Evolutionary conservation across 2,888 invertebrate genomes (phyloP).

Genomic region (Harmothoe impar): DNA sequence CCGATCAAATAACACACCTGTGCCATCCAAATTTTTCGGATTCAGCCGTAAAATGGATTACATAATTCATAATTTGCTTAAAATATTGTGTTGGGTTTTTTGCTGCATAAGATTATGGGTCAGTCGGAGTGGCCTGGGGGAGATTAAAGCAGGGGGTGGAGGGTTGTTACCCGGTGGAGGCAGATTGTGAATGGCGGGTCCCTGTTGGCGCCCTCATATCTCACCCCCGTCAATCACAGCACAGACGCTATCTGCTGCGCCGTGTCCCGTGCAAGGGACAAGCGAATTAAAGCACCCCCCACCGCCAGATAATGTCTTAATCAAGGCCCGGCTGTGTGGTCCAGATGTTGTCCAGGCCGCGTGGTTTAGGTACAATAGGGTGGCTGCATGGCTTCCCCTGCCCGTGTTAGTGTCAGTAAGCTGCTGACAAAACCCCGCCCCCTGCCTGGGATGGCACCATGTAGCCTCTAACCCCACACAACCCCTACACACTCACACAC

Average conservation of each 20-base stretch:
- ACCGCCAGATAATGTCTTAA: conserved; percentile 55
- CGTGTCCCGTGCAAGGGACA: conserved; percentile 33
- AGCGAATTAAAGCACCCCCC: conserved; percentile 48
- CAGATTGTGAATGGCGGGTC: background rate
- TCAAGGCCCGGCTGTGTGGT: conserved; percentile 44
- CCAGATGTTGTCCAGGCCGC: conserved; percentile 44
- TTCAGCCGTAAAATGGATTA: no score
- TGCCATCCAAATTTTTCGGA: no score
- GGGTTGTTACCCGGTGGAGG: background rate
- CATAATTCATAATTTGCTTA: no score
- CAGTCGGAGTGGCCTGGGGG: background rate
- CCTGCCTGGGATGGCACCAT: background rate
- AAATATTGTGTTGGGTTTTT: no score
- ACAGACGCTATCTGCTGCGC: conserved; percentile 8
- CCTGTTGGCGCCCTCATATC: background rate
- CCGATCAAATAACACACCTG: no score
- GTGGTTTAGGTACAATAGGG: conserved; percentile 28
- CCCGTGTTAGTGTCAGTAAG: conserved; percentile 22
- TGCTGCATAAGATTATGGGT: background rate
- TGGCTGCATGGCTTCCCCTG: background rate
- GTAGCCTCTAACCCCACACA: background rate
- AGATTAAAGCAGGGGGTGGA: background rate
- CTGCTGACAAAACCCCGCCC: conserved; percentile 14
- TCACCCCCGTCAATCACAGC: conserved; percentile 28
- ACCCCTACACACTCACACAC: background rate